These are phyloP conservation scores for Myotis myotis DNA, from an alignment of 2,797 vertebrate species.

Conservation along the genomic window DNA sequence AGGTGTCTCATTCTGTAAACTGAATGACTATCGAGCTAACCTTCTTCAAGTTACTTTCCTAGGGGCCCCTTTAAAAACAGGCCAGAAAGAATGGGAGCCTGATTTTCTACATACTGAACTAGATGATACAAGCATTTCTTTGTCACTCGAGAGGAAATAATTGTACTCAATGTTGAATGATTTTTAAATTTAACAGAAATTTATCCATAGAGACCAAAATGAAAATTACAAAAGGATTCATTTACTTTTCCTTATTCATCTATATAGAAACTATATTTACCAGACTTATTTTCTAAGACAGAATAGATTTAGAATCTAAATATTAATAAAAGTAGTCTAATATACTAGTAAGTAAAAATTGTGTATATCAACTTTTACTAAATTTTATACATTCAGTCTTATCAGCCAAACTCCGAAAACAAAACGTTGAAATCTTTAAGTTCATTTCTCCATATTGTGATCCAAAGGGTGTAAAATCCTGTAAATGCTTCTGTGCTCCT, in stretches of 20 bases:
- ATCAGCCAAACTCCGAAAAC: background rate
- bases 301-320: background rate
- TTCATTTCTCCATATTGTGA: background rate
- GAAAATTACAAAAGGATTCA: slow-evolving; percentile 42
- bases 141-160: slow-evolving; percentile 44
- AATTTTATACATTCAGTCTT: background rate
- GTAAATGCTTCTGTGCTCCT: background rate
- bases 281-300: background rate
- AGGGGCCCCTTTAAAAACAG: slow-evolving; percentile 10
- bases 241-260: slow-evolving; percentile 40
- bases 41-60: slow-evolving; percentile 47
- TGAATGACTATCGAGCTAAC: slow-evolving; percentile 53
- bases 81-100: background rate
- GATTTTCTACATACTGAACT: slow-evolving; percentile 50
- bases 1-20: slow-evolving; percentile 68
- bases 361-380: background rate
- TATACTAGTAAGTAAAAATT: background rate
- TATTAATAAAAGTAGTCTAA: background rate
- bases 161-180: slow-evolving; percentile 56
- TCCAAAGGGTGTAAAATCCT: background rate
- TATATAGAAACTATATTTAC: background rate
- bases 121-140: slow-evolving; percentile 58
- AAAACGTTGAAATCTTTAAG: background rate
- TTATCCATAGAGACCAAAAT: slow-evolving; percentile 26
- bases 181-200: slow-evolving; percentile 55